Base-by-base conservation (phyloP, 2,797 vertebrate genomes). In the Anabas testudineus region DNA sequence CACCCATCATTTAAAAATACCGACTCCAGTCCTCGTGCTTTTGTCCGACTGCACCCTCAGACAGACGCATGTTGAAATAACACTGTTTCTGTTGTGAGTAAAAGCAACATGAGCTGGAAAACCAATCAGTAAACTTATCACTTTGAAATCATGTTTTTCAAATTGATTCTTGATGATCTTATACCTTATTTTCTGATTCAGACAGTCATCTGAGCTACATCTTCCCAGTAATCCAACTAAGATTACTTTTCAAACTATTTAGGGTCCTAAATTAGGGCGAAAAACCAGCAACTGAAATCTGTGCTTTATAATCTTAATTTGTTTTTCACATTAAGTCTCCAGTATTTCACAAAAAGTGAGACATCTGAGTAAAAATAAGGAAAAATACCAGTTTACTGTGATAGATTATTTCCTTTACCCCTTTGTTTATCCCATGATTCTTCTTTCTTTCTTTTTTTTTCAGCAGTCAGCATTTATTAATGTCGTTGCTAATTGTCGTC, bases 1-100 rank as follows among this genome's bases (percentile, higher is more conserved):
- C 85, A 74, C 74, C 80, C 77, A 51, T 88, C 80, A 19, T 45
- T 86, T 71, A 36, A 54, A 71, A 80, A 73, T 64, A 34, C 76
- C 45, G 14, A 48, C 63, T 61, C 48, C 49, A 21, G 76, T 76
- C 62, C 67, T 82, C 54, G 5, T 6, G 32, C 71, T 64, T 79
- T 51, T 21, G 21, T 80, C 79, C 1, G 12, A 18, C 76, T 53
- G 53, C 45, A 55, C 85, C 75, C 84, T 77, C 83, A 79, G 78
- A 81, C 67, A 76, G 77, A 83, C 3, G 15, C 48, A 21, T 10
- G 77, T 67, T 83, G 66, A 84, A 85, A 79, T 71, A 32, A 81
- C 77, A 74, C 67, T 14, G 9, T 18, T 0, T n/a, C 10, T 42
- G 55, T 32, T 46, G 21, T 18, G 19, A 2, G 14, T 16, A 14